Base-by-base conservation (phyloP, 2,113 vertebrate species). In the Perognathus longimembris region DNA sequence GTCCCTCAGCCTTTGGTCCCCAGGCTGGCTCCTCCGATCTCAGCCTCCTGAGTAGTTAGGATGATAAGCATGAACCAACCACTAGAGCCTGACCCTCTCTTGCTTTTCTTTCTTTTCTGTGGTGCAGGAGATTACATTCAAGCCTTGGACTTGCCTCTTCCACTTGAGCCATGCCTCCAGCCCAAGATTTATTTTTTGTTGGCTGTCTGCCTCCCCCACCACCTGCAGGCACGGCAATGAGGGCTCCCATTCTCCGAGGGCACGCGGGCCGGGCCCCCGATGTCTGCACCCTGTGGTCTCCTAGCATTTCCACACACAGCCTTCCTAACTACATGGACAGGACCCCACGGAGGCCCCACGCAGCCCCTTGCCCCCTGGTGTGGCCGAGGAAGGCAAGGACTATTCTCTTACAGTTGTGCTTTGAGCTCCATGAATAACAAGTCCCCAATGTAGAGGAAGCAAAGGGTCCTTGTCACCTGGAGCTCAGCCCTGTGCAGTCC, bases 281-380 rank as follows among this genome's bases (percentile, higher is more conserved):
- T 14, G 14, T 14, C 40, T 8, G 5, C 4, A 40, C 70, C 4
- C 26, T 26, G 38, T 17, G 3, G 17, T 17, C 34, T 63, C 6
- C 1, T 26, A 1, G 12, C 28, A 0, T 38, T 67, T 22, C 12
- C 30, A 0, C 0, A 14, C 4, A 3, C 2, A 0, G 32, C 84
- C 57, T 79, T 12, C 10, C 0, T 11, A 1, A 10, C 38, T 5
- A 7, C 2, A 28, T 6, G 34, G 38, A 36, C 21, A 42, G 34
- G 40, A 3, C 67, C 21, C 50, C 0, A 0, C 36, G 26, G 2
- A 64, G 45, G 7, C 59, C 4, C 30, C 54, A 5, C 0, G 0
- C 6, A 1, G 83, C 76, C 57, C 1, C 24, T 21, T 36, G 57
- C n/a, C 34, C 5, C 0, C 75, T 0, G 1, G 38, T 82, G 36